Percentiles rank a stretch among this genome's conserved stretches.
These are phyloP conservation scores for Centropus unirufus DNA, from an alignment of 2,113 vertebrate genomes.

Conservation along the genomic window DNA sequence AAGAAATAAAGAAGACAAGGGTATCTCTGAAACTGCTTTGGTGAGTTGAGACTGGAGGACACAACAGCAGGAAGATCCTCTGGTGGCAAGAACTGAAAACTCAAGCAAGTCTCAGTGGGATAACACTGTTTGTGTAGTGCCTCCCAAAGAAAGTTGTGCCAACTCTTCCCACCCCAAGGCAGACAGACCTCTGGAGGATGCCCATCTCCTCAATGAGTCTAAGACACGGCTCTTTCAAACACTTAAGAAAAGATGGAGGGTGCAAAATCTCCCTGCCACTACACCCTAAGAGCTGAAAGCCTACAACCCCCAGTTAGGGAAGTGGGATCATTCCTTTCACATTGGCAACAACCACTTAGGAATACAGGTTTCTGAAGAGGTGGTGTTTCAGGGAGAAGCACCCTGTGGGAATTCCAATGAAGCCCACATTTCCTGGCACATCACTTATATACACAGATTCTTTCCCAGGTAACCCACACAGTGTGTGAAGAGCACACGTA, in stretches of 20 bases:
- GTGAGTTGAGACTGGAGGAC: neutral
- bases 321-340: neutral
- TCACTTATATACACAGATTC: neutral
- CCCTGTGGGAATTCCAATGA: neutral
- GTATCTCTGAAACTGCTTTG: neutral
- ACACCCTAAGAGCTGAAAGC: neutral
- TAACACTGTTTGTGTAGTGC: neutral
- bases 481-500: neutral
- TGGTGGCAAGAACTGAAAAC: neutral
- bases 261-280: neutral
- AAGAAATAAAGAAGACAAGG: neutral
- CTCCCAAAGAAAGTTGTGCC: neutral
- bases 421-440: neutral
- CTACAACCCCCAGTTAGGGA: neutral
- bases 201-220: neutral
- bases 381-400: neutral
- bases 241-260: neutral
- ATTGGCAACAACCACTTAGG: neutral
- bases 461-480: neutral
- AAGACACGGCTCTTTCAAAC: neutral
- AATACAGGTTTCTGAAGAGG: neutral
- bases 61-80: neutral
- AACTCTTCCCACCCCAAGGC: neutral
- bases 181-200: neutral
- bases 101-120: neutral